Conservation (phyloP, 2,888 invertebrate genomes). For the Branchellion lobata region DNA sequence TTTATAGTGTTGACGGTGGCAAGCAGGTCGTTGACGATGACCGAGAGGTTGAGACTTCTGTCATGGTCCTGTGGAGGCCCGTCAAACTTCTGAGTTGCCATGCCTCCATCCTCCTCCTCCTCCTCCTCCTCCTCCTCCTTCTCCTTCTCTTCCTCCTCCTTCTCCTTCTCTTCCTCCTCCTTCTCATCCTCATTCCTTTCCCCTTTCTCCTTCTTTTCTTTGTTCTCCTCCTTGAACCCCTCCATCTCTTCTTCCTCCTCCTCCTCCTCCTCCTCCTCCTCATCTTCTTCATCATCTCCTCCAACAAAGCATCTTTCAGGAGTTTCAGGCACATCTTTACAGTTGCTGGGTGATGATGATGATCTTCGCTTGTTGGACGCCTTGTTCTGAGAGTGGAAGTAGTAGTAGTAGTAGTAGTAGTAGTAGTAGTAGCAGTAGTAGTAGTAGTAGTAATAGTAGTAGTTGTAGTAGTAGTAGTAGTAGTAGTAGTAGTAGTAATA, state of each 20-base stretch:
- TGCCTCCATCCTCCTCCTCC: background rate
- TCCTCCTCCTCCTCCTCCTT: background rate
- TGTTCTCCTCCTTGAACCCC: too few species aligned
- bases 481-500: background rate
- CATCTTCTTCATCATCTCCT: too few species aligned
- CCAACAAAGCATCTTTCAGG: too few species aligned
- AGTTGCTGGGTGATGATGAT: conserved; percentile 25
- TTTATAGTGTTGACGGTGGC: background rate
- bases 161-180: background rate
- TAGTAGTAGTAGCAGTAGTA: background rate
- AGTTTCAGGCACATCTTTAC: too few species aligned
- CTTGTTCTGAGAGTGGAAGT: conserved; percentile 51
- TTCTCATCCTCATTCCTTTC: background rate
- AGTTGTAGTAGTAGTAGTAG: background rate
- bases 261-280: background rate
- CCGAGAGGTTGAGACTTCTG: background rate
- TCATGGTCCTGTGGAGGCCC: background rate
- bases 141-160: background rate
- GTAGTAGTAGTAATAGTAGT: background rate
- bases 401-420: conserved; percentile 63
- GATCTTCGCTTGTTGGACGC: conserved; percentile 43
- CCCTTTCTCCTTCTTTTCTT: background rate
- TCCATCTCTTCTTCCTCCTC: background rate
- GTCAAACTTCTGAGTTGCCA: conserved; percentile 2
- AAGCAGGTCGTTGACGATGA: background rate